Conservation (phyloP, 2,797 vertebrate species). For the Coregonus ussuriensis region DNA sequence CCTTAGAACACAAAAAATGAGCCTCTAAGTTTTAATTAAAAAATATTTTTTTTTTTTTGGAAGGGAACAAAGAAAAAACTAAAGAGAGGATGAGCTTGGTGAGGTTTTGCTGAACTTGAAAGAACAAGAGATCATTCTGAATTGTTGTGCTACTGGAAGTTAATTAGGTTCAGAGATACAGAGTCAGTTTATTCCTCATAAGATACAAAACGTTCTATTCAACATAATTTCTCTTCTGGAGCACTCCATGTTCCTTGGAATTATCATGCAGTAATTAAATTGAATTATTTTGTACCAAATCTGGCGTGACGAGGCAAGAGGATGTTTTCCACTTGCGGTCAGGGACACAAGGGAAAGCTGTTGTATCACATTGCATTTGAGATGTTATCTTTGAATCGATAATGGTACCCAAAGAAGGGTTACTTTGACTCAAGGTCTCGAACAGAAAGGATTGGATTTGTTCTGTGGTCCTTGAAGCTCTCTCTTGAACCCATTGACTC, state of each 20-base stretch:
- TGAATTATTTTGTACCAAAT: not conserved
- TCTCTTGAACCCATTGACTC: not conserved
- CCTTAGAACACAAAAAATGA: constrained; percentile 14
- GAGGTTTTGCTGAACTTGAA: not conserved
- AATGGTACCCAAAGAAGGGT: not conserved
- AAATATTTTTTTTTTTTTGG: not conserved
- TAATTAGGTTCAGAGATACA: not conserved
- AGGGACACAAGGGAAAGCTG: not conserved
- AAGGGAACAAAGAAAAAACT: not conserved
- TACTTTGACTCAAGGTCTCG: not conserved
- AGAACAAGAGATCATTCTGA: not conserved
- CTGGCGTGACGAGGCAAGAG: not conserved
- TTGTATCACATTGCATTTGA: not conserved
- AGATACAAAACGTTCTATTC: not conserved
- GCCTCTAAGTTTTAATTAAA: not conserved
- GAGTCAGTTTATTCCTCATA: not conserved
- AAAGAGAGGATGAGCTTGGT: not conserved
- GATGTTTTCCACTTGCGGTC: not conserved
- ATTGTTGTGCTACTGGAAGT: not conserved
- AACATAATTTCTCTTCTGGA: not conserved
- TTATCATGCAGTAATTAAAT: not conserved
- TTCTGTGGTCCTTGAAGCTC: not conserved
- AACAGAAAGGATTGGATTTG: not conserved
- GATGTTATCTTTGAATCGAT: not conserved
- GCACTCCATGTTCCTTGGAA: not conserved